Evolutionary conservation across 2,113 vertebrate genomes (phyloP).

Genomic region (Limnothrissa miodon): DNA sequence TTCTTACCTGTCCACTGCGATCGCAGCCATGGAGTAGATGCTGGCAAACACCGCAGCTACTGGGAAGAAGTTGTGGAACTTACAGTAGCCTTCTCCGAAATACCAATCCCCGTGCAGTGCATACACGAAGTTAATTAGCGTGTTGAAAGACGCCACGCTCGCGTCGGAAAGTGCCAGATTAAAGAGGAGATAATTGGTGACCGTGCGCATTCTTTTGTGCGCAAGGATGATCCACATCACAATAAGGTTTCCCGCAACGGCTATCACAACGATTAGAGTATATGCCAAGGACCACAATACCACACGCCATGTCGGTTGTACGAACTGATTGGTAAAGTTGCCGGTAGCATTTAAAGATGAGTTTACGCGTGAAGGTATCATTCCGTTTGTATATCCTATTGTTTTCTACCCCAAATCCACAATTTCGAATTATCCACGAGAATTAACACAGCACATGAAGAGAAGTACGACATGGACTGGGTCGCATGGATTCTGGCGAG

Average conservation of each 20-base stretch:
- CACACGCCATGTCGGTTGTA: constrained; percentile 47
- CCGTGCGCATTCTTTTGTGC: constrained; percentile 46
- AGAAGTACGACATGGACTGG: not conserved
- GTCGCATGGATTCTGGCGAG: not conserved
- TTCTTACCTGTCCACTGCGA: constrained; percentile 45
- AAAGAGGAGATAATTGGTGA: constrained; percentile 48
- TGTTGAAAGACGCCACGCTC: constrained; percentile 44
- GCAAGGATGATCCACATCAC: constrained; percentile 47
- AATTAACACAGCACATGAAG: not conserved
- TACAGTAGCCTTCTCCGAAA: constrained; percentile 43
- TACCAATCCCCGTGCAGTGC: constrained; percentile 45
- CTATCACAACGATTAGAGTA: constrained; percentile 33
- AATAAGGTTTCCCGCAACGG: constrained; percentile 41
- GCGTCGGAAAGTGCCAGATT: constrained; percentile 46
- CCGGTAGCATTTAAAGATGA: not conserved
- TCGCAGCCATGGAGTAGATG: constrained; percentile 49
- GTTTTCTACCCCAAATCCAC: not conserved
- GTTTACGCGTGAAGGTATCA: not conserved
- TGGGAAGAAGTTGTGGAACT: constrained; percentile 50
- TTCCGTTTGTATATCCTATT: not conserved
- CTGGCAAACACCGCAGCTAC: constrained; percentile 45
- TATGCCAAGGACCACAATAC: constrained; percentile 46
- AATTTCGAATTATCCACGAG: not conserved
- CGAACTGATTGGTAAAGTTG: constrained; percentile 40
- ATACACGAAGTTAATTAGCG: constrained; percentile 42